These are phyloP conservation scores for Zaprionus nigranus DNA, from an alignment of 1,140 invertebrate species.

Conservation along the genomic window DNA sequence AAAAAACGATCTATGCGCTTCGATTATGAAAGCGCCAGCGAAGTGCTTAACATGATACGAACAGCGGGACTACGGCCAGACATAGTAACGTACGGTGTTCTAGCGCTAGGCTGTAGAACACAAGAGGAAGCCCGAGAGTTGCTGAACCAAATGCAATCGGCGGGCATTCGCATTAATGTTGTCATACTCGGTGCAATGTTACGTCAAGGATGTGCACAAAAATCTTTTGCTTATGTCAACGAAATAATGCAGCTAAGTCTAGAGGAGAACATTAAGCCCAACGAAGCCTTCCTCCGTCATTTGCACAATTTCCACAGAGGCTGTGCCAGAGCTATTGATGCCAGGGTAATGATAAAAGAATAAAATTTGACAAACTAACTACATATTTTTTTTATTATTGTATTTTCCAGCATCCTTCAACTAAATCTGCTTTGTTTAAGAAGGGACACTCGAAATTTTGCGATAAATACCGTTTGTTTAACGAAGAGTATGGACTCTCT, in stretches of 20 bases:
- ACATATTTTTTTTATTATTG: not conserved
- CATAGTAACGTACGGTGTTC: constrained; percentile 93
- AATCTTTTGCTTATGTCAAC: constrained; percentile 88
- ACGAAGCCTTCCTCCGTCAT: constrained; percentile 86
- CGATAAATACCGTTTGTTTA: constrained; percentile 86
- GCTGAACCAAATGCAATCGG: constrained; percentile 88
- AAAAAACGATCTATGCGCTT: constrained; percentile 89
- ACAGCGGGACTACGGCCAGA: constrained; percentile 88
- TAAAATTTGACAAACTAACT: not conserved
- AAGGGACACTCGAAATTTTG: constrained; percentile 85
- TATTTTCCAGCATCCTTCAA: constrained; percentile 62
- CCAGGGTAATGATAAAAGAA: constrained; percentile 81
- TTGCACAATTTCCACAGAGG: constrained; percentile 86
- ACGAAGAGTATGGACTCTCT: constrained; percentile 85
- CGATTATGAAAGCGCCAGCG: constrained; percentile 88
- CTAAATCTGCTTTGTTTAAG: constrained; percentile 70
- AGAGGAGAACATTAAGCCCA: constrained; percentile 87
- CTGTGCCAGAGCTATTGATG: constrained; percentile 83
- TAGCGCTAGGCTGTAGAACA: constrained; percentile 91
- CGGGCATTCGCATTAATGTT: constrained; percentile 88
- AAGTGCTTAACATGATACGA: constrained; percentile 88
- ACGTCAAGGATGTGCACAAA: constrained; percentile 86
- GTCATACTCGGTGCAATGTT: constrained; percentile 90
- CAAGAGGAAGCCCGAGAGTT: constrained; percentile 87
- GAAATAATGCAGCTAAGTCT: constrained; percentile 88